Evolutionary conservation across 2,888 invertebrate species (phyloP), one percentile per base, ranked within the genome.

Genomic region (Chouioia cunea): DNA sequence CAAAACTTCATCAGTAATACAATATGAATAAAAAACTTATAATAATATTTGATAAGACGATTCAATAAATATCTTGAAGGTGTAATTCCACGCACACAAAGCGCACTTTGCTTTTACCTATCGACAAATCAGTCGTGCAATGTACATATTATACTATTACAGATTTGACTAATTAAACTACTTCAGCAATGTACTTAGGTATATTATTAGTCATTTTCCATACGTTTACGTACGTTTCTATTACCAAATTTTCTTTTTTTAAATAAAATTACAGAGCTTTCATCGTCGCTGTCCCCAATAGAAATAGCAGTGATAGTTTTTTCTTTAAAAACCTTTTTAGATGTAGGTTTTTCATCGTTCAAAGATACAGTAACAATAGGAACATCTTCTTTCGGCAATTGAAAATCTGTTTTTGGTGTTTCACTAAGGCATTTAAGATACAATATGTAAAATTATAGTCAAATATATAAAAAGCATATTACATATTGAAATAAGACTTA

Each of bases 231-330:
- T 71, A 89, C 88, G 80, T 91, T 92, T 76, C 89, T 88, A 79
- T 89, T 91, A 1, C 87, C 88, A 16, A 92, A 85, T 86, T 92
- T 93, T 70, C 93, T 86, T 80, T 91, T 93, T 79, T 93, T 94
- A 80, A 94, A 94, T 2, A 82, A 83, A 16, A 84, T 80, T 60
- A 83, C 78, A 15, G 80, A 78, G 50, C 75, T 78, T 6, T 80
- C 81, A n/a, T 85, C 82, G 71, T 85, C 86, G 70, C 88, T 88
- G 20, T 87, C 88, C 1, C 86, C 88, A 43, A 80, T 87, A 14
- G 87, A 88, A 4, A 91, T 84, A 27, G 88, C 88, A 15, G 88
- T 87, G 0, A 91, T 85, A 0, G 87, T 88, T 80, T 89, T 91
- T 78, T 92, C 91, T 77, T 89, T 89, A 78, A 92, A 92, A 75